Percentiles rank a stretch among this genome's conserved stretches.
Conservation (phyloP, 92 coral and sea anemone genomes). For the Parazoanthus swiftii region DNA sequence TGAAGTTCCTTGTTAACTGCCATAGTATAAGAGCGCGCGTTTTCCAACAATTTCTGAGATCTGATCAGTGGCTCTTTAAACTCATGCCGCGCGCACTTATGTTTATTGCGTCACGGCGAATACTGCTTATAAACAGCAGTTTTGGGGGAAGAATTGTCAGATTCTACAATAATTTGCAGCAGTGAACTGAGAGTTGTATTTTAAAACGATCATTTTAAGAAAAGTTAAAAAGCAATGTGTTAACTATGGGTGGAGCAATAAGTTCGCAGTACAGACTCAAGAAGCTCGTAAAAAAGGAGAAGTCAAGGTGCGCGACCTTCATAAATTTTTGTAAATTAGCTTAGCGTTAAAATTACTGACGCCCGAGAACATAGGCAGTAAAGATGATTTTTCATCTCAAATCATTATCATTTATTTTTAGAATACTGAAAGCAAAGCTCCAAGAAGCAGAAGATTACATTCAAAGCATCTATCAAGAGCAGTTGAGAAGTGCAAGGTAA, state of each 20-base stretch:
- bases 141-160: too few relatives aligned
- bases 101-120: neutral
- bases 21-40: neutral
- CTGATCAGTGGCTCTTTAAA: neutral
- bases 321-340: neutral
- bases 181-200: too few relatives aligned
- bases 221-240: neutral
- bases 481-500: neutral
- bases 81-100: neutral
- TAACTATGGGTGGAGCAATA: neutral
- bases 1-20: too few relatives aligned
- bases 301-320: neutral
- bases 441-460: neutral
- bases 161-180: too few relatives aligned
- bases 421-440: constrained; percentile 7
- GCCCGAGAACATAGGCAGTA: neutral
- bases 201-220: too few relatives aligned
- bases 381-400: neutral
- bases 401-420: neutral
- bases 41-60: neutral
- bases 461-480: constrained; percentile 13
- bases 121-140: neutral
- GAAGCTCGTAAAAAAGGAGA: neutral
- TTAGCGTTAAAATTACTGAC: neutral
- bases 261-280: neutral